These are phyloP conservation scores for Falcunculus frontatus DNA, from an alignment of 2,113 vertebrate species.

Conservation along the genomic window DNA sequence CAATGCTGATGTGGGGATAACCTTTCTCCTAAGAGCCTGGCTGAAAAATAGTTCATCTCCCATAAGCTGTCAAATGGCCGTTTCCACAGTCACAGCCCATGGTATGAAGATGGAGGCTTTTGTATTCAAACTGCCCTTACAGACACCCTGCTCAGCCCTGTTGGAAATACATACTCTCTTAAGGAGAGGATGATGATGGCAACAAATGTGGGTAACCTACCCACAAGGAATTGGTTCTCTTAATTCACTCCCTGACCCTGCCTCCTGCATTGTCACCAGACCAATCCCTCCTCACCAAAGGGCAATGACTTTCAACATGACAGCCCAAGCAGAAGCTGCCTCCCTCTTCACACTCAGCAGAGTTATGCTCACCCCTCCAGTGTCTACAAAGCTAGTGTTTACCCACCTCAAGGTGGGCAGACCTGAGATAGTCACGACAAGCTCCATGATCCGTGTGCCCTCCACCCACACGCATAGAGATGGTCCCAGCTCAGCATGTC, in stretches of 20 bases:
- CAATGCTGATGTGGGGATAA: background rate
- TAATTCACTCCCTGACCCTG: background rate
- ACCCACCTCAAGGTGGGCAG: background rate
- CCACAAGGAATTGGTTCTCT: background rate
- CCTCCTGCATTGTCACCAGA: background rate
- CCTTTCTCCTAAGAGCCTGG: background rate
- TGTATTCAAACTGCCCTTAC: background rate
- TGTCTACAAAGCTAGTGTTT: background rate
- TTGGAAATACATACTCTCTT: background rate
- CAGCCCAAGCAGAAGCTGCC: accelerated
- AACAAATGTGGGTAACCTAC: background rate
- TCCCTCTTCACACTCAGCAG: background rate
- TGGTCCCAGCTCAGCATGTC: background rate
- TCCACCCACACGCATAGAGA: background rate
- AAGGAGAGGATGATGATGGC: background rate
- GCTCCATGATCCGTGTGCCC: background rate
- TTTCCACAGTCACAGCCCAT: background rate
- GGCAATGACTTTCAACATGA: background rate
- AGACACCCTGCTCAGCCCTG: background rate
- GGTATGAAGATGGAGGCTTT: background rate
- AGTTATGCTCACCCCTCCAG: background rate
- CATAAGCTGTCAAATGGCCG: background rate
- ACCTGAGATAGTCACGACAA: background rate
- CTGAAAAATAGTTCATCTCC: background rate
- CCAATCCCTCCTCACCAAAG: background rate